Conservation (phyloP, 2,113 vertebrate species). For the Sylvia atricapilla region DNA sequence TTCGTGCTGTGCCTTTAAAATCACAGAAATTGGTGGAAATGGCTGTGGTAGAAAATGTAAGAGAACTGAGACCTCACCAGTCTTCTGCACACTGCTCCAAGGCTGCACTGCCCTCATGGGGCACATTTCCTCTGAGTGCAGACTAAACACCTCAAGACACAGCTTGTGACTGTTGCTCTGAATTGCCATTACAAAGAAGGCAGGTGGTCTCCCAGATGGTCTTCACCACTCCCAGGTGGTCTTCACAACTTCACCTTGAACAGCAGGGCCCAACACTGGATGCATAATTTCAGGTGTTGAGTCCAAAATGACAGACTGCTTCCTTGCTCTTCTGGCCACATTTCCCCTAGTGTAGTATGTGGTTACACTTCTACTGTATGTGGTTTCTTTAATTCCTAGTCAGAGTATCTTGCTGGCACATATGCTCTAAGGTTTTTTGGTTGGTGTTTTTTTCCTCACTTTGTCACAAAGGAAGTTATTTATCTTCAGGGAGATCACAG, state of each 20-base stretch:
- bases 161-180: background rate
- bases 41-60: background rate
- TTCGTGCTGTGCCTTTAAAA: background rate
- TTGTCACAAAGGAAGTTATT: background rate
- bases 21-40: background rate
- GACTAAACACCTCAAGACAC: background rate
- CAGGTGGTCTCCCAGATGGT: too few relatives aligned
- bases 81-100: background rate
- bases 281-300: background rate
- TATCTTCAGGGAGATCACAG: background rate
- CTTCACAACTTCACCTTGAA: background rate
- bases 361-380: background rate
- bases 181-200: background rate
- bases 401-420: background rate
- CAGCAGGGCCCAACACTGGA: background rate
- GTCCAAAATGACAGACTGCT: background rate
- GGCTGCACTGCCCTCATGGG: background rate
- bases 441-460: fast-evolving
- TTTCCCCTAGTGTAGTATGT: background rate
- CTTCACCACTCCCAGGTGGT: background rate
- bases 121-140: background rate
- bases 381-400: background rate
- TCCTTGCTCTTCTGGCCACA: background rate
- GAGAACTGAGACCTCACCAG: background rate
- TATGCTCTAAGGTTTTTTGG: too few relatives aligned